Percentiles rank a stretch among this genome's conserved stretches.
Conservation (phyloP, 2,888 invertebrate species). For the Stomorhina lunata region DNA sequence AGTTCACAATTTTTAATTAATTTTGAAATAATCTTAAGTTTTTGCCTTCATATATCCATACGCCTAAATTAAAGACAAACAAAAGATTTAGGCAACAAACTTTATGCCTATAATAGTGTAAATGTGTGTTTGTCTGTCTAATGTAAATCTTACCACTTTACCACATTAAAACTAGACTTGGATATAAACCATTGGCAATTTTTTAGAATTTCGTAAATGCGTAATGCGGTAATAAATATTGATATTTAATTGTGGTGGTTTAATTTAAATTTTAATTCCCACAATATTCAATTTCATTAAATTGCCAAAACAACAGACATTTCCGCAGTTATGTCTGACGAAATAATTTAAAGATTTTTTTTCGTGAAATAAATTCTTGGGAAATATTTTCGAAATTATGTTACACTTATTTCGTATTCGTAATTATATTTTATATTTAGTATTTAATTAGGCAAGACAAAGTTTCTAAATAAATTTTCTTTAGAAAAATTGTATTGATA, state of each 20-base stretch:
- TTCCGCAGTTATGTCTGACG: background rate
- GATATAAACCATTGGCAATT: constrained; percentile 10
- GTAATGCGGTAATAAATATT: background rate
- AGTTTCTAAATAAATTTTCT: too few species aligned
- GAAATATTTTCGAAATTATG: background rate
- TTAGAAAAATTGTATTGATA: too few species aligned
- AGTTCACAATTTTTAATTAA: background rate
- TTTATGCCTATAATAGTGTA: too few species aligned
- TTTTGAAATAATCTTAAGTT: background rate
- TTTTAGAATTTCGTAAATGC: constrained; percentile 29
- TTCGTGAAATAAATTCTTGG: background rate
- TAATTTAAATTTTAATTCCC: constrained; percentile 10
- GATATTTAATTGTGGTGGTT: constrained; percentile 16
- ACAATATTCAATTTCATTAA: constrained; percentile 19
- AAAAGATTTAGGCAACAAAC: constrained; percentile 34
- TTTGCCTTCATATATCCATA: background rate
- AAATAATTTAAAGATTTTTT: background rate
- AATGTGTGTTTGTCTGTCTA: background rate
- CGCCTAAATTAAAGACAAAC: background rate
- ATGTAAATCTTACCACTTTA: background rate
- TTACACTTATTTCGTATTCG: too few species aligned
- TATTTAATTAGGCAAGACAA: too few species aligned
- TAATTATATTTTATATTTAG: too few species aligned
- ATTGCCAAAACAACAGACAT: background rate
- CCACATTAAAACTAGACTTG: constrained; percentile 11